A percentile compares a stretch with the other conserved stretches of the same genome.
These are phyloP conservation scores for Pangasius sanitwongsei DNA, from an alignment of 2,797 vertebrate species.

Conservation along the genomic window DNA sequence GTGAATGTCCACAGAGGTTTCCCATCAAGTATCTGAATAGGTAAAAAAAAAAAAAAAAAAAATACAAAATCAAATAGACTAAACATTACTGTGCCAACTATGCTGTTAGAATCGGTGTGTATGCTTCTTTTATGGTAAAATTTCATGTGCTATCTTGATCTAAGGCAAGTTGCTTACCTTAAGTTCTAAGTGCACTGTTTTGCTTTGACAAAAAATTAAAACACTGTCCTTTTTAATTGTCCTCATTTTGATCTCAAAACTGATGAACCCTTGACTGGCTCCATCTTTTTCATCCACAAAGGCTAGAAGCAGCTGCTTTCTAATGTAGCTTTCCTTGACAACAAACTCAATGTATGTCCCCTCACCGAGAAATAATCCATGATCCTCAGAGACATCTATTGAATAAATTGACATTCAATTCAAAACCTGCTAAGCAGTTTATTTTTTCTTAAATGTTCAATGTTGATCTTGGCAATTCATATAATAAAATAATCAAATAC, in stretches of 20 bases:
- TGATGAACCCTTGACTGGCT: constrained; percentile 47
- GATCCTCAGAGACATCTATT: constrained; percentile 70
- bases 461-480: neutral
- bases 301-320: constrained; percentile 67
- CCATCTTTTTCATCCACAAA: constrained; percentile 47
- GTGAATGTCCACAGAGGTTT: constrained; percentile 63
- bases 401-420: constrained; percentile 15
- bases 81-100: neutral
- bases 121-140: neutral
- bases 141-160: neutral
- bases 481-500: neutral
- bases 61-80: constrained; percentile 5
- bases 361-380: constrained; percentile 67
- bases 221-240: constrained; percentile 65
- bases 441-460: neutral
- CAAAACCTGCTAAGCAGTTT: neutral
- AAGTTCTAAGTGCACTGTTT: constrained; percentile 56
- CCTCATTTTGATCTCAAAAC: constrained; percentile 72
- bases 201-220: constrained; percentile 64
- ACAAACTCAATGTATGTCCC: constrained; percentile 73
- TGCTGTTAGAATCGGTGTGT: neutral
- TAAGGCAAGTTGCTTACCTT: constrained; percentile 58
- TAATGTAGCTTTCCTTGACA: constrained; percentile 74
- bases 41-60: neutral
- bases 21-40: constrained; percentile 69